Evolutionary conservation across 2,113 vertebrate species (phyloP), one percentile per base, ranked within the genome.

Genomic region (Oostethus manadensis): DNA sequence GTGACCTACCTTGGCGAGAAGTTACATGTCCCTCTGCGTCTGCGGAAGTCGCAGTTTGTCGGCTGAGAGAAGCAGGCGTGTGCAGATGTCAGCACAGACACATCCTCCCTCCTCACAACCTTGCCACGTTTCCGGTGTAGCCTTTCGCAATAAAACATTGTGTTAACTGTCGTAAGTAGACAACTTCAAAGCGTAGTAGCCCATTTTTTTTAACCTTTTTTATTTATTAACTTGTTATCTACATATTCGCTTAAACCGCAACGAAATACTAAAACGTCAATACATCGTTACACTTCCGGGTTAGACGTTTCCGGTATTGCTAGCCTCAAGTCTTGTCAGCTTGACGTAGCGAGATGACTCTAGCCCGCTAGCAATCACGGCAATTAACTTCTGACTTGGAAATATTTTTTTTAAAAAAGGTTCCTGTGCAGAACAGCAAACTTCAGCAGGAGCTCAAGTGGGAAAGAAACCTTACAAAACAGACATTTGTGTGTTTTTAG

Each of bases 1-100:
- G 38, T 42, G 13, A 42, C 48, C 76, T 80, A 87, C 85, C 85
- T 82, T 68, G 4, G n/a, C 48, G 10, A 50, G 18, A 18, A 62
- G 73, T 84, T 78, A 83, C 83, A 85, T 87, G 74, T 63, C 56
- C 58, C 60, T 62, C 56, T 33, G 35, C 56, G 18, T 59, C 50
- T n/a, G 44, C 43, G 22, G 14, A 14, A 64, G 60, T 59, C 51
- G 73, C 62, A 23, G 66, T 58, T 46, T 17, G 68, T 64, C 29
- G 47, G 56, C 47, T 68, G n/a, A 51, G n/a, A n/a, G n/a, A 71
- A 80, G 78, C 78, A 60, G 79, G 82, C 79, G 61, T 74, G 73
- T 64, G 80, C 81, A 82, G 81, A 82, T 83, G 84, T 88, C 86
- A 88, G 86, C 83, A 65, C 20, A 58, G 51, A 73, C 78, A 86